Percentiles rank a stretch among this genome's conserved stretches.
Evolutionary conservation across 2,113 vertebrate species (phyloP).

Genomic region (Amphiprion ocellaris): DNA sequence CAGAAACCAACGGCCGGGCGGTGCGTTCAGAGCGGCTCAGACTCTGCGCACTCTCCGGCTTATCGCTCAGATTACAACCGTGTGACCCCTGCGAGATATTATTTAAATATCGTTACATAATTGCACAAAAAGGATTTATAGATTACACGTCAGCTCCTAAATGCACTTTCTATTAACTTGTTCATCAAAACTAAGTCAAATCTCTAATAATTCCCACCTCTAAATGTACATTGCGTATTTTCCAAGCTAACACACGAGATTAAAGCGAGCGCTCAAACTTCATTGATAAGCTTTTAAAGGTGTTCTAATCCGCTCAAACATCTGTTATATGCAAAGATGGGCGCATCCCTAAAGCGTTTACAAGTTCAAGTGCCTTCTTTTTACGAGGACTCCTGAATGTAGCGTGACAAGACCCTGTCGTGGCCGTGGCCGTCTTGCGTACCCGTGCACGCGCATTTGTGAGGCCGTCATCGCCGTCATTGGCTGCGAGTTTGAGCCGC

Average conservation of each 20-base stretch:
- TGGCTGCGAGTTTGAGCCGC: background rate
- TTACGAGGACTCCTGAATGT: slow-evolving; percentile 29
- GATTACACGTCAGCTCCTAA: no score
- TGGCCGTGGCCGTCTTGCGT: slow-evolving; percentile 23
- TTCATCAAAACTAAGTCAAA: background rate
- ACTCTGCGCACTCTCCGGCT: background rate
- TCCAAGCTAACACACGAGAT: background rate
- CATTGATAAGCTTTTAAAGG: background rate
- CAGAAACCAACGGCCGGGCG: slow-evolving; percentile 4
- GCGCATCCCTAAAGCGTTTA: background rate
- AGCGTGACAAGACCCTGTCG: slow-evolving; percentile 3
- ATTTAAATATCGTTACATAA: background rate
- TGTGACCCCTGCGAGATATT: background rate
- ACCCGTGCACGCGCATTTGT: slow-evolving; percentile 23
- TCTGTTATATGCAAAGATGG: background rate
- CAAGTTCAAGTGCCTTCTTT: background rate
- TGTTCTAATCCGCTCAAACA: background rate
- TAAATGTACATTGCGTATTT: background rate
- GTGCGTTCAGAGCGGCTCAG: slow-evolving; percentile 20
- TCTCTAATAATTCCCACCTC: background rate
- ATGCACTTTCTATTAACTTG: background rate
- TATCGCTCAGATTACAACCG: background rate
- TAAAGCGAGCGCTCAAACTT: background rate
- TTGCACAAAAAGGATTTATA: background rate
- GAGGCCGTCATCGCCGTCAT: background rate